phyloP scores from a whole-genome alignment of 2,888 invertebrate genomes.

The Cantharis rufa region DNA sequence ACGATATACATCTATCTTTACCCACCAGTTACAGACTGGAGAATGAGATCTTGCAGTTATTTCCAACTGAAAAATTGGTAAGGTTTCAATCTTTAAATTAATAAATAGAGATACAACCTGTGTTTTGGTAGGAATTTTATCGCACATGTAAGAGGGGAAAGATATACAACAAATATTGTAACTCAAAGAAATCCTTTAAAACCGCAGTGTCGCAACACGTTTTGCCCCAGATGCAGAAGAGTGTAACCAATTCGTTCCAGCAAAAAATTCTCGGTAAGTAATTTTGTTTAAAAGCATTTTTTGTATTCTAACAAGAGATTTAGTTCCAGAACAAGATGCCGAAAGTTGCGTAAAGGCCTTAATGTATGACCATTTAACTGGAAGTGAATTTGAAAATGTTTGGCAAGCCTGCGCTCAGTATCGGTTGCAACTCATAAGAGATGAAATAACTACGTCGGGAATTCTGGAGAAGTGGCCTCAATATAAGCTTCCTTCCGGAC shows the following conservation, averaged over 20 bases:
- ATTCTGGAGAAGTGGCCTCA: background rate
- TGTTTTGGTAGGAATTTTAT: background rate
- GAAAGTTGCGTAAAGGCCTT: background rate
- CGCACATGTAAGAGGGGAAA: background rate
- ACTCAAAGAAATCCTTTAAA: slow-evolving; percentile 6
- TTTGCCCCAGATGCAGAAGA: background rate
- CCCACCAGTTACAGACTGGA: background rate
- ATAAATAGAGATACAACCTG: background rate
- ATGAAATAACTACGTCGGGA: background rate
- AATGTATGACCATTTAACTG: background rate
- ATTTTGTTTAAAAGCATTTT: background rate
- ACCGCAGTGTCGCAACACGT: background rate
- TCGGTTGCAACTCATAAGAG: background rate
- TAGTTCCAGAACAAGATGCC: background rate
- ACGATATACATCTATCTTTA: background rate
- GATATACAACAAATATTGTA: background rate
- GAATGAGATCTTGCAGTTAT: background rate
- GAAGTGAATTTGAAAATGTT: background rate
- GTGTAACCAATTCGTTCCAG: background rate
- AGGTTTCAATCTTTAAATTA: too few species aligned
- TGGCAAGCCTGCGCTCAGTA: background rate
- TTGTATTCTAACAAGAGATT: background rate
- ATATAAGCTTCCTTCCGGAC: background rate
- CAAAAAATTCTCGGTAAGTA: background rate
- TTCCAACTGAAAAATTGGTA: background rate